Conservation (phyloP, 2,888 invertebrate species). For the Polydesmus complanatus region DNA sequence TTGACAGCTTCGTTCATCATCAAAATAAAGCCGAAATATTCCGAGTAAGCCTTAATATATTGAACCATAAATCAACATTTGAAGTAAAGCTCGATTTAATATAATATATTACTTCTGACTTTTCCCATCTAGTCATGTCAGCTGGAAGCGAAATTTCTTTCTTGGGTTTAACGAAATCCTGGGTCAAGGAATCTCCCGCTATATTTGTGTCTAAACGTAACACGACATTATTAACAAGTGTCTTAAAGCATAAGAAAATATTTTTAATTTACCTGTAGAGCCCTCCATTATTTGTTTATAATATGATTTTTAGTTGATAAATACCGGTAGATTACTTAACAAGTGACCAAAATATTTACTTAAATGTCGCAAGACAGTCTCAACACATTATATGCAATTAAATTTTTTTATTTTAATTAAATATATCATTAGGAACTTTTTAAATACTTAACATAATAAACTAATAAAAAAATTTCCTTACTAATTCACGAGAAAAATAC, state of each 20-base stretch:
- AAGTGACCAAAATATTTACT: too few species aligned
- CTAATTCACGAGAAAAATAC: too few species aligned
- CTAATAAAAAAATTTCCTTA: too few species aligned
- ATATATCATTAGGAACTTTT: too few species aligned
- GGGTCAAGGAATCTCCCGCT: too few species aligned
- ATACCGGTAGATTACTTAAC: too few species aligned
- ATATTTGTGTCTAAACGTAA: background rate
- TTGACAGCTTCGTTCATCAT: constrained; percentile 74
- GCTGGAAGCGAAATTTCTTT: constrained; percentile 18
- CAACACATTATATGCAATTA: too few species aligned
- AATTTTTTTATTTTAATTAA: too few species aligned
- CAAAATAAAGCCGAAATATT: constrained; percentile 73
- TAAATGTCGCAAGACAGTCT: too few species aligned
- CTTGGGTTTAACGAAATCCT: constrained; percentile 18
- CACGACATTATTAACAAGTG: too few species aligned
- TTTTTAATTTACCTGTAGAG: background rate
- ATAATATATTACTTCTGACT: constrained; percentile 43
- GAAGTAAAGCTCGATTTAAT: background rate
- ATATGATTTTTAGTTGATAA: too few species aligned
- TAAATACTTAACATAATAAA: too few species aligned
- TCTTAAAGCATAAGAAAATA: background rate
- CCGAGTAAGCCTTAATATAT: constrained; percentile 39
- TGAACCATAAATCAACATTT: background rate
- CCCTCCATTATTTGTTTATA: background rate
- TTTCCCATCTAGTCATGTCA: constrained; percentile 67